These are phyloP conservation scores for Lasioglossum lativentre DNA, from an alignment of 2,888 invertebrate species.

Conservation along the genomic window DNA sequence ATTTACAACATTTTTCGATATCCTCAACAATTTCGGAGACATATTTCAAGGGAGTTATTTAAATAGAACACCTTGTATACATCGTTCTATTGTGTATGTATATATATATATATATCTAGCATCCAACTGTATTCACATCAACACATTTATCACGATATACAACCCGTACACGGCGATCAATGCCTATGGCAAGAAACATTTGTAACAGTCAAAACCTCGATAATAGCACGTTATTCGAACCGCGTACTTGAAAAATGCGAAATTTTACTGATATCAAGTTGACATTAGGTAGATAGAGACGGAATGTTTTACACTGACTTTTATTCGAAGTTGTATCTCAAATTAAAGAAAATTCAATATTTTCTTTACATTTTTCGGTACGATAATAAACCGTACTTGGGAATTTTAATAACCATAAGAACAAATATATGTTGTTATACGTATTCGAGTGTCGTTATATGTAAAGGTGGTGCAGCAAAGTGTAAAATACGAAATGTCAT, in stretches of 20 bases:
- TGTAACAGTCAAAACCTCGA: slow-evolving; percentile 6
- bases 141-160: slow-evolving; percentile 5
- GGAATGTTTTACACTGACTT: neutral
- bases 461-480: neutral
- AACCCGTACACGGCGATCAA: slow-evolving; percentile 1
- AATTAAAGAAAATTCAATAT: neutral
- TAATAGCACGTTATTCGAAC: neutral
- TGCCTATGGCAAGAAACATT: slow-evolving; percentile 5
- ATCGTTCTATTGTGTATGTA: neutral
- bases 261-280: neutral
- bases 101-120: neutral
- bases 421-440: too few species aligned
- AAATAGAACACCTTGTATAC: neutral
- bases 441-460: too few species aligned
- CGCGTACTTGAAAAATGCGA: neutral
- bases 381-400: too few species aligned
- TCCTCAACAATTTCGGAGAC: neutral
- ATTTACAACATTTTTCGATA: neutral
- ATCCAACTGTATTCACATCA: neutral
- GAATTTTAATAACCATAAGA: too few species aligned
- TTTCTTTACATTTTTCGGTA: too few species aligned
- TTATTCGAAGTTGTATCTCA: neutral
- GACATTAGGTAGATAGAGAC: neutral
- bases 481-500: too few species aligned
- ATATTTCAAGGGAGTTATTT: neutral